These are phyloP conservation scores for Sylvicola cinctus DNA, from an alignment of 2,888 invertebrate genomes.

Conservation along the genomic window DNA sequence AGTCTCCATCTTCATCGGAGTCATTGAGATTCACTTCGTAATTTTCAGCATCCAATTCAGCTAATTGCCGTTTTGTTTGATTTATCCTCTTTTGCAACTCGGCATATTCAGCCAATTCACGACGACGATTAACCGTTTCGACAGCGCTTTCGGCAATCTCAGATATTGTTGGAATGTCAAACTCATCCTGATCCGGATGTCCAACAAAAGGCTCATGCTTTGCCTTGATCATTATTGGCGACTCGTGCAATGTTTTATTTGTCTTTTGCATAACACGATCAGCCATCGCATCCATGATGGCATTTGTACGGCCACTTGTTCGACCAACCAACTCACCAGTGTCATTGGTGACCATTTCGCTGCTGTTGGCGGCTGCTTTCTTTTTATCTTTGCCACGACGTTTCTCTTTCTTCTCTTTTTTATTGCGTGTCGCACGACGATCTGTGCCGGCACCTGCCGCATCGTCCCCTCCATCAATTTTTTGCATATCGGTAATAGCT, in stretches of 20 bases:
- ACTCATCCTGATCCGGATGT: constrained; percentile 15
- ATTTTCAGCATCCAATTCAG: constrained; percentile 15
- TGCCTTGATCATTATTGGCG: constrained; percentile 15
- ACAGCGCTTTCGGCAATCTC: constrained; percentile 16
- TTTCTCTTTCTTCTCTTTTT: constrained; percentile 26
- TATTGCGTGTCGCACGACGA: constrained; percentile 11
- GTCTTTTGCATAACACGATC: constrained; percentile 33
- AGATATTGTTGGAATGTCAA: constrained; percentile 28
- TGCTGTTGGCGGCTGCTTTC: constrained; percentile 10
- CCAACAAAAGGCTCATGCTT: constrained; percentile 12
- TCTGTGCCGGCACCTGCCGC: no score
- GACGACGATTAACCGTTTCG: constrained; percentile 10
- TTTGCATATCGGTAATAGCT: no score
- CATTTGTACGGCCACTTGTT: no score
- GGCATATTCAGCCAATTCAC: constrained; percentile 28
- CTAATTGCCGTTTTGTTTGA: constrained; percentile 30
- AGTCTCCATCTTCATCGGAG: constrained; percentile 2
- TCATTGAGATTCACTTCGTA: background rate
- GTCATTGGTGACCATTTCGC: no score
- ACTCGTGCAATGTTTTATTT: constrained; percentile 19
- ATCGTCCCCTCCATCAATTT: no score
- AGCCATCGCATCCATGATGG: constrained; percentile 31
- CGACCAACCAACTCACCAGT: no score
- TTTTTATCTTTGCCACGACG: constrained; percentile 22
- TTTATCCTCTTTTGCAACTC: constrained; percentile 42